Percentiles rank a stretch among this genome's conserved stretches.
These are phyloP conservation scores for Threskiornis aethiopicus DNA, from an alignment of 2,797 vertebrate genomes.

Conservation along the genomic window DNA sequence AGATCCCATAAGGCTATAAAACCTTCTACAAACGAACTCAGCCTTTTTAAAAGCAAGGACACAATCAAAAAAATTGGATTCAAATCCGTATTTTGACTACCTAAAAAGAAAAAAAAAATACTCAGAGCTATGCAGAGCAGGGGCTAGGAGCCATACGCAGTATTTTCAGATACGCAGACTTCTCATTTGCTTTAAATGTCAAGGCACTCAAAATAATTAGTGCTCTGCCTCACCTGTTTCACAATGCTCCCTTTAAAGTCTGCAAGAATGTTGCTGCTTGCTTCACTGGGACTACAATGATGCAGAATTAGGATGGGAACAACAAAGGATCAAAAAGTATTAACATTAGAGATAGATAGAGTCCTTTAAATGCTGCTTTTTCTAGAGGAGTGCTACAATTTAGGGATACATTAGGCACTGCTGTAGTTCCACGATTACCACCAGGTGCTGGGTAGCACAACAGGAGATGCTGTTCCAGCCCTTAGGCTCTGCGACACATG, in stretches of 20 bases:
- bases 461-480: not conserved
- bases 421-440: not conserved
- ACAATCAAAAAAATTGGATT: not conserved
- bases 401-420: not conserved
- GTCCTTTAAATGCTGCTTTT: not conserved
- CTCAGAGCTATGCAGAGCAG: not conserved
- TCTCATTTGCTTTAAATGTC: not conserved
- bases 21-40: not conserved
- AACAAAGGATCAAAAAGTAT: not conserved
- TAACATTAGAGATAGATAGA: not conserved
- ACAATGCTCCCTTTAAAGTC: not conserved
- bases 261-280: not conserved
- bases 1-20: not conserved
- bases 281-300: accelerated
- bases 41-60: not conserved
- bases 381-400: not conserved
- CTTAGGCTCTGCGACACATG: not conserved
- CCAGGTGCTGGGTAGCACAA: not conserved
- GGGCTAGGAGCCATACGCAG: not conserved
- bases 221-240: not conserved
- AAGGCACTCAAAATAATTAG: conserved; percentile 4
- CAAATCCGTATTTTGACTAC: not conserved
- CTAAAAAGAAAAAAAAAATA: not conserved
- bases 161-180: not conserved
- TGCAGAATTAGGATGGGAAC: not conserved